Percentiles rank a stretch among this genome's conserved stretches.
These are phyloP conservation scores for Tapirus indicus DNA, from an alignment of 2,797 vertebrate genomes.

Conservation along the genomic window DNA sequence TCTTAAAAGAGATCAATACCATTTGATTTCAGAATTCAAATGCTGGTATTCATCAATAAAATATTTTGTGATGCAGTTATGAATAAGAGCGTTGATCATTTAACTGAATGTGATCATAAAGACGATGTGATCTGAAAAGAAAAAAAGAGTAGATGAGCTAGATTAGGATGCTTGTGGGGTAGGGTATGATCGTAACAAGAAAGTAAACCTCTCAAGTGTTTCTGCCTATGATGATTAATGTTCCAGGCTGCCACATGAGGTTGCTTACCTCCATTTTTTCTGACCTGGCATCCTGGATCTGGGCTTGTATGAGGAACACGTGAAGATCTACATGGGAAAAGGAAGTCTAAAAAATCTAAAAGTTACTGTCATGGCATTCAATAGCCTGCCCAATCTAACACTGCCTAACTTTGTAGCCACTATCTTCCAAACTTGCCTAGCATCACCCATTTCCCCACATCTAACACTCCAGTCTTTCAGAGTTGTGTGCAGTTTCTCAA, in stretches of 20 bases:
- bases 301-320: neutral
- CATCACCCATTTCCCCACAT: neutral
- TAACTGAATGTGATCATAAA: neutral
- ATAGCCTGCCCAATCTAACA: neutral
- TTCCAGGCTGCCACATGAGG: accelerated
- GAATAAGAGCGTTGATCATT: neutral
- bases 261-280: neutral
- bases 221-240: neutral
- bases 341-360: neutral
- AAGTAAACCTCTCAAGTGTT: neutral
- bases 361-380: neutral
- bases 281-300: neutral
- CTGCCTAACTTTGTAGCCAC: neutral
- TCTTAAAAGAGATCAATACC: neutral
- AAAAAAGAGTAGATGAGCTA: neutral
- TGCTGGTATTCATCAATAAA: neutral
- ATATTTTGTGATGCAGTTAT: neutral
- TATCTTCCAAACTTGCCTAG: neutral
- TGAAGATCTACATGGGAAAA: neutral
- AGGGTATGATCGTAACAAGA: neutral
- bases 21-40: neutral
- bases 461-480: neutral
- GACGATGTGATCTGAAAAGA: neutral
- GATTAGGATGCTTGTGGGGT: neutral
- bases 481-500: neutral